Conservation (phyloP, 1,140 invertebrate species). For the Listronotus bonariensis region DNA sequence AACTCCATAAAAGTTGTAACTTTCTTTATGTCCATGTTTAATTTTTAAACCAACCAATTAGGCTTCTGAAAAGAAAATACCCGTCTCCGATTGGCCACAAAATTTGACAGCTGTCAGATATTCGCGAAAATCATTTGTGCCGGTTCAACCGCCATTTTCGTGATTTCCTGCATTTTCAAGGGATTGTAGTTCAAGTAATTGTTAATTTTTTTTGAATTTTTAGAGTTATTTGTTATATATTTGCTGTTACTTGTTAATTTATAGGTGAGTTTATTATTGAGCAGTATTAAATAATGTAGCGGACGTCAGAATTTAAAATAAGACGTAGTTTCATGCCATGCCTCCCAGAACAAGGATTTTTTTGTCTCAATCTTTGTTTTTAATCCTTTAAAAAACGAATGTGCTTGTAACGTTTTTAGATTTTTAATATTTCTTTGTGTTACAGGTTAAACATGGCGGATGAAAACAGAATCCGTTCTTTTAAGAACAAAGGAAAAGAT, state of each 20-base stretch:
- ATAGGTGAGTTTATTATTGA: neutral
- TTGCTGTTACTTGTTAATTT: constrained; percentile 3
- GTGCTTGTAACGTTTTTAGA: neutral
- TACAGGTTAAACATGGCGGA: constrained; percentile 47
- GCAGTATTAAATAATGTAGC: neutral
- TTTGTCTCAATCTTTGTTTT: neutral
- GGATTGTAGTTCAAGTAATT: neutral
- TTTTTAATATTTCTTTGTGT: constrained; percentile 4
- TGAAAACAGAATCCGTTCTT: constrained; percentile 54
- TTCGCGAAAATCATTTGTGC: too few relatives aligned
- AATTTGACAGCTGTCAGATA: too few relatives aligned
- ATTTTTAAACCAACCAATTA: neutral
- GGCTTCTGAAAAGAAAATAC: too few relatives aligned
- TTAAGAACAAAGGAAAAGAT: constrained; percentile 56
- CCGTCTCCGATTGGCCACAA: too few relatives aligned
- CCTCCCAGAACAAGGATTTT: neutral
- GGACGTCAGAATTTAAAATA: neutral
- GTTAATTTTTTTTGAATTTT: neutral
- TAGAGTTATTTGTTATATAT: neutral
- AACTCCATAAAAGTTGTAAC: too few relatives aligned
- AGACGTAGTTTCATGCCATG: neutral
- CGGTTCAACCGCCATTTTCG: too few relatives aligned
- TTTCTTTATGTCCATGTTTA: too few relatives aligned
- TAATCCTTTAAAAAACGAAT: neutral
- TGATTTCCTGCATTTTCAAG: too few relatives aligned